A percentile compares a stretch with the other conserved stretches of the same genome.
phyloP scores from a whole-genome alignment of 2,888 invertebrate species.

The Lycophotia porphyrea region DNA sequence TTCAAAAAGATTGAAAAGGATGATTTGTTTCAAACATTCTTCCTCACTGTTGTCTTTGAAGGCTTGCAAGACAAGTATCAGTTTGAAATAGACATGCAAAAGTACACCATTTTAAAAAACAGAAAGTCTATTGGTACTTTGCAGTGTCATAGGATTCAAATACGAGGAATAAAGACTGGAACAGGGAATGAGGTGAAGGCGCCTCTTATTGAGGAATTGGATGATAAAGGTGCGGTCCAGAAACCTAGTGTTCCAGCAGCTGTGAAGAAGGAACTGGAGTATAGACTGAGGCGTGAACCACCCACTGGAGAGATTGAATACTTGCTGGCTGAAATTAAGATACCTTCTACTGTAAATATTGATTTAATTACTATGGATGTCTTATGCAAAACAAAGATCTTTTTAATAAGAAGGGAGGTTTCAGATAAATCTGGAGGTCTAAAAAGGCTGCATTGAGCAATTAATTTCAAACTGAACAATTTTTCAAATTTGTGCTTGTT shows the following conservation, averaged over 20 bases:
- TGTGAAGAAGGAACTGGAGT: constrained; percentile 87
- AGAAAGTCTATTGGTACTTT: constrained; percentile 93
- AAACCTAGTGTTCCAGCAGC: constrained; percentile 53
- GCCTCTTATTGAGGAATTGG: constrained; percentile 91
- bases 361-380: neutral
- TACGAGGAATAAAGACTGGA: constrained; percentile 90
- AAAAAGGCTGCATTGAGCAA: neutral
- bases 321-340: constrained; percentile 91
- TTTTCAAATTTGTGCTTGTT: too few species aligned
- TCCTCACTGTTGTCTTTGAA: constrained; percentile 94
- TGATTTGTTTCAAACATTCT: constrained; percentile 94
- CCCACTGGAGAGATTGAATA: constrained; percentile 88
- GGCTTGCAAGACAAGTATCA: constrained; percentile 94
- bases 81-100: constrained; percentile 92
- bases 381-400: neutral
- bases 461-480: neutral
- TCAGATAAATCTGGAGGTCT: neutral
- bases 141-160: constrained; percentile 93
- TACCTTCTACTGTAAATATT: constrained; percentile 90
- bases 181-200: constrained; percentile 78
- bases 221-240: constrained; percentile 67
- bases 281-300: constrained; percentile 91
- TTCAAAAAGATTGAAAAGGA: constrained; percentile 93
- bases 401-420: neutral
- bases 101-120: constrained; percentile 93